Percentiles rank a stretch among this genome's conserved stretches.
Conservation (phyloP, 2,888 invertebrate species). For the Eulithis prunata region DNA sequence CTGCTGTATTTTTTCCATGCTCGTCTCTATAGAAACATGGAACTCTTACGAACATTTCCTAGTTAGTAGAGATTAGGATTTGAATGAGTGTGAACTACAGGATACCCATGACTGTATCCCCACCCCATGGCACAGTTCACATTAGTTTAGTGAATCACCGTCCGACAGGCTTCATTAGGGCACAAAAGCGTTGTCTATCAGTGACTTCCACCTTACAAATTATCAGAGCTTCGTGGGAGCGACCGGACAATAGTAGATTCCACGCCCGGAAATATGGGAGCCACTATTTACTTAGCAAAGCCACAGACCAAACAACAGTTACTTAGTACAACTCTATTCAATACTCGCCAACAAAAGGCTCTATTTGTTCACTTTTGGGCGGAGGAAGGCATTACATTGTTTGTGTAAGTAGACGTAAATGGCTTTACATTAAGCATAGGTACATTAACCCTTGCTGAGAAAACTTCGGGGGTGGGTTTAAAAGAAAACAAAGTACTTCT, state of each 20-base stretch:
- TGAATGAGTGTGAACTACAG: no score
- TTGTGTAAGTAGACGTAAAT: slow-evolving; percentile 33
- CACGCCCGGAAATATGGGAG: slow-evolving; percentile 48
- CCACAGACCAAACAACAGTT: slow-evolving; percentile 25
- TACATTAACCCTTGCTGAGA: slow-evolving; percentile 23
- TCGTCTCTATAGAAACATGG: no score
- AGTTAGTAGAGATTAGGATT: no score
- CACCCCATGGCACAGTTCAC: slow-evolving; percentile 56
- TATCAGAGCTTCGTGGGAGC: slow-evolving; percentile 65
- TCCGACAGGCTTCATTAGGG: slow-evolving; percentile 77
- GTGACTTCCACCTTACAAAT: slow-evolving; percentile 75
- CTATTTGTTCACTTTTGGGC: slow-evolving; percentile 38
- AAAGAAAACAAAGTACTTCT: slow-evolving; percentile 24
- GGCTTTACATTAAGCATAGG: slow-evolving; percentile 24
- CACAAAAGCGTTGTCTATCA: slow-evolving; percentile 77
- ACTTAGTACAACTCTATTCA: slow-evolving; percentile 40
- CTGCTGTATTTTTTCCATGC: no score
- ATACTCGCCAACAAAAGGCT: slow-evolving; percentile 39
- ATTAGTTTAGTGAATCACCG: slow-evolving; percentile 73
- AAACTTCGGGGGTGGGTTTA: slow-evolving; percentile 11
- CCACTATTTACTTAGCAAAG: slow-evolving; percentile 47
- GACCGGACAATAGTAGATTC: slow-evolving; percentile 58
- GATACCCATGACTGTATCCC: neutral
- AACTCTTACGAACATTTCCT: no score
- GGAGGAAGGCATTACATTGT: slow-evolving; percentile 28